Evolutionary conservation across 2,888 invertebrate species (phyloP), one percentile per base, ranked within the genome.

Genomic region (Eugnorisma glareosa): DNA sequence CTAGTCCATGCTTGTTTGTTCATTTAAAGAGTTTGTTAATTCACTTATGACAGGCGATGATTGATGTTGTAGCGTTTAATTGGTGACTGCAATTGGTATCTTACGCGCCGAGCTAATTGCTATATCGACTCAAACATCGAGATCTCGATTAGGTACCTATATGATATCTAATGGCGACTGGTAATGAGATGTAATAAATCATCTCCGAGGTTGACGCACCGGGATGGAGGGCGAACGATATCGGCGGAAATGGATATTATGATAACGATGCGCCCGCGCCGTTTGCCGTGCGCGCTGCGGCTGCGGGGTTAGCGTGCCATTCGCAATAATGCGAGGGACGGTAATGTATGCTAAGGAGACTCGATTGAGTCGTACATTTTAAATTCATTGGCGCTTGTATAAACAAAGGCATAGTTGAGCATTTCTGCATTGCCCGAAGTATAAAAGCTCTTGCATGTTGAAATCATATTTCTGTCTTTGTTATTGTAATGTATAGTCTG

Each of bases 201-300:
- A 93, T 91, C 77, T 77, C 74, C 75, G 87, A 88, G 90, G 89
- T 91, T 92, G 91, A 91, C 90, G 88, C 83, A 84, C 84, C 86
- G 86, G 84, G 86, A 85, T 86, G 84, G 73, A 84, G 90, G 85
- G 89, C 88, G 90, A 89, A 88, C 85, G 91, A 91, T 93, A 92
- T 91, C 92, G 91, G 84, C 92, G 93, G 94, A 94, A 94, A 92
- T 94, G 92, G 91, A 92, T 93, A 93, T 93, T 92, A 91, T 88
- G 93, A 94, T 94, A 94, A 93, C 89, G 91, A 91, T 87, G 91
- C 90, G 89, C 90, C 89, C 88, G 91, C 90, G 84, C 88, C 84
- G 86, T 85, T 86, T 83, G 72, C 88, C 81, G 74, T 77, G 75
- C 77, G 77, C 76, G 45, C 75, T 73, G 81, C 77, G 69, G 84